Evolutionary conservation across 2,888 invertebrate genomes (phyloP), one percentile per base, ranked within the genome.

Genomic region (Melanophora roralis): DNA sequence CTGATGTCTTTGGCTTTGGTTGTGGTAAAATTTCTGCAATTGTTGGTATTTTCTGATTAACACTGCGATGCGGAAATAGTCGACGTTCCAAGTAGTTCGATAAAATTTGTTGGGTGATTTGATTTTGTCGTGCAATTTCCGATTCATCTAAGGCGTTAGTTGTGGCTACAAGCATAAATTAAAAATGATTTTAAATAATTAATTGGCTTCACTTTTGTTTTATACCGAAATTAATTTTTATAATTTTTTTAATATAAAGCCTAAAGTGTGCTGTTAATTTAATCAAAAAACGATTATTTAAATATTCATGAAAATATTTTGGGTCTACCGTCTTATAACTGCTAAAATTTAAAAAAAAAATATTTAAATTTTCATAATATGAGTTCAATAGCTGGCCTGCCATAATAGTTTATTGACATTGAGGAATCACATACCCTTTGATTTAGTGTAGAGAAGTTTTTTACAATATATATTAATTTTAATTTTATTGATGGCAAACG

Each of bases 41-140:
- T 0, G 93, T 93, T 2, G 94, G 94, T 49, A 91, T 89, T 81
- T 87, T 88, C 53, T 89, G 89, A 81, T 85, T 87, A 0, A 91
- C 90, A 71, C 89, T 90, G 49, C 92, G 89, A 82, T 91, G 91
- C 3, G 94, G 91, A 68, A 94, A 94, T 51, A 94, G 88, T 49
- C 93, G 92, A 86, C 94, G 92, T 88, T 94, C 94, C 81, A 95
- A 90, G 86, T 92, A 95, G 77, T 94, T 94, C 86, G 94, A 93
- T 83, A 95, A 91, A 83, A 95, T 94, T 91, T 94, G 94, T 89
- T 94, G 93, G 36, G 94, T 95, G 88, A 94, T 94, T 89, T 92
- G 92, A 91, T 94, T 94, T 91, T 95, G 94, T 81, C 94, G 91
- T 85, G 93, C 93, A 89, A 94, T 89, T 89, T 94, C 94, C 83